Conservation (phyloP, 2,797 vertebrate genomes). For the Schizopygopsis malacanthus region DNA sequence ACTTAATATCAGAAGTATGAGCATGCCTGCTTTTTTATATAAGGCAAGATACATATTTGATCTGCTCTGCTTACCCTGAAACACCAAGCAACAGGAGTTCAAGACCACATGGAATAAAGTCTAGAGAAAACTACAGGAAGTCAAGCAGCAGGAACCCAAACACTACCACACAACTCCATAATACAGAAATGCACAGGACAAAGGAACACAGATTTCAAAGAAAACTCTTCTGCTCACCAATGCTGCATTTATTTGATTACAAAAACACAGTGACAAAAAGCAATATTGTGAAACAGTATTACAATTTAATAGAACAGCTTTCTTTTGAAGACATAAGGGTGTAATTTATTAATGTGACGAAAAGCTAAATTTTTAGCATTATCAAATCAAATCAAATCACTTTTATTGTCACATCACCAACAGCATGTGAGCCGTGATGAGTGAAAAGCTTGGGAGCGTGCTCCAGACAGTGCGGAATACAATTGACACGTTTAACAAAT, state of each 20-base stretch:
- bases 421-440: too few species aligned
- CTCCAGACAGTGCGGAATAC: too few species aligned
- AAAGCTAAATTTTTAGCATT: neutral
- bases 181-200: neutral
- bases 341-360: neutral
- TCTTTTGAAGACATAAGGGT: too few species aligned
- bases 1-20: neutral
- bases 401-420: too few species aligned
- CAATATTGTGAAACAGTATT: neutral
- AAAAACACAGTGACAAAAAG: neutral
- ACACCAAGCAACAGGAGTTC: neutral
- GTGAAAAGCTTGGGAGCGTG: too few species aligned
- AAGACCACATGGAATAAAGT: neutral
- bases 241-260: neutral
- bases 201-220: neutral
- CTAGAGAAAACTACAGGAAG: neutral
- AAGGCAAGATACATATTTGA: neutral
- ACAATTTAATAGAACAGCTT: neutral
- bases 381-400: too few species aligned
- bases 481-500: too few species aligned
- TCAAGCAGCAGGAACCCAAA: neutral
- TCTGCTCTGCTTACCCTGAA: neutral
- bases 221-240: neutral
- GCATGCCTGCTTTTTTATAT: slow-evolving; percentile 6
- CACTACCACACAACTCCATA: neutral